phyloP scores from a whole-genome alignment of 2,113 vertebrate species.

The Oncorhynchus mykiss region DNA sequence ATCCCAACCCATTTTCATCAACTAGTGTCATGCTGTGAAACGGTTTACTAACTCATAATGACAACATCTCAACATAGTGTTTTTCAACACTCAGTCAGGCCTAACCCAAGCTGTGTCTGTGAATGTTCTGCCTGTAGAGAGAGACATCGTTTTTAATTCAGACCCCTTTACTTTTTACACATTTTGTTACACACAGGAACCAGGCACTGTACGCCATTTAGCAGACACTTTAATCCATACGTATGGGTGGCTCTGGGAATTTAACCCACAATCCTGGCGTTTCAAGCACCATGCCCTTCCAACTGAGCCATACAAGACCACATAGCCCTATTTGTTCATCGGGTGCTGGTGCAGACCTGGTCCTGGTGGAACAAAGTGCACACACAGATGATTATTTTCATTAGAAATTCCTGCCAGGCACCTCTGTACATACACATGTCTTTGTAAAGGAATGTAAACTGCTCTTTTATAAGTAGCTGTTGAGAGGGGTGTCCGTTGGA shows the following conservation, averaged over 20 bases:
- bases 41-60: not conserved
- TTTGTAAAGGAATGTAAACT: constrained; percentile 57
- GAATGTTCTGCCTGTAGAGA: constrained; percentile 38
- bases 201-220: no score
- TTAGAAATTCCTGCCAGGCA: constrained; percentile 35
- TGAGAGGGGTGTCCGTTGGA: constrained; percentile 47
- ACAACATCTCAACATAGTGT: not conserved
- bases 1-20: not conserved
- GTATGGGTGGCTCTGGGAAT: no score
- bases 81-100: constrained; percentile 7
- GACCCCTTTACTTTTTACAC: no score
- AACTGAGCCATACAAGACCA: no score
- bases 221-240: no score
- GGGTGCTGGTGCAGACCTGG: constrained; percentile 14
- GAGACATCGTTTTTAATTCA: constrained; percentile 26
- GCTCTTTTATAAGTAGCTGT: constrained; percentile 56
- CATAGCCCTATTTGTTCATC: constrained; percentile 25
- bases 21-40: constrained; percentile 22
- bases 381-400: constrained; percentile 39
- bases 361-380: constrained; percentile 27
- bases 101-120: constrained; percentile 16
- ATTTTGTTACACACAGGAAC: no score
- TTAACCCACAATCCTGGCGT: no score
- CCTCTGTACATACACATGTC: constrained; percentile 38
- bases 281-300: no score